These are phyloP conservation scores for Artibeus jamaicensis DNA, from an alignment of 2,797 vertebrate genomes.

Conservation along the genomic window DNA sequence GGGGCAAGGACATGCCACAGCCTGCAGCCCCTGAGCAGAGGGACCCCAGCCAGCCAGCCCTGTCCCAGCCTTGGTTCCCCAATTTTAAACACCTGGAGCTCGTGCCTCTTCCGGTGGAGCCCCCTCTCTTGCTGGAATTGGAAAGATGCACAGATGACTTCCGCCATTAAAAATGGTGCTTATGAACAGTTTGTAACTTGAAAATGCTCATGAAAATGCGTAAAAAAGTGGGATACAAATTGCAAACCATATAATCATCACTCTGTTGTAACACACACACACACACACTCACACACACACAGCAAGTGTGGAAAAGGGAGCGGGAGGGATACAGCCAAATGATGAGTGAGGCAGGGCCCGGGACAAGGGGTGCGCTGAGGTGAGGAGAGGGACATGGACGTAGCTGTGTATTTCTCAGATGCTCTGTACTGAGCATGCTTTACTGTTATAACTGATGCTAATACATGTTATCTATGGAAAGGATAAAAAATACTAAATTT, in stretches of 20 bases:
- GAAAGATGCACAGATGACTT: not conserved
- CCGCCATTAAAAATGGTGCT: not conserved
- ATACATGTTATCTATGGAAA: not conserved
- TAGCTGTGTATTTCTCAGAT: not conserved
- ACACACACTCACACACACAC: not conserved
- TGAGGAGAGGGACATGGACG: not conserved
- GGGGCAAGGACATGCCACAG: not conserved
- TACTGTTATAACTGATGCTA: not conserved
- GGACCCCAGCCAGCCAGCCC: not conserved
- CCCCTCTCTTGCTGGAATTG: not conserved
- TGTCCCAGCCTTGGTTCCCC: not conserved
- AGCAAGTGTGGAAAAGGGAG: not conserved
- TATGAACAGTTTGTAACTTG: not conserved
- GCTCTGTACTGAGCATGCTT: not conserved
- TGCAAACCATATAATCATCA: not conserved
- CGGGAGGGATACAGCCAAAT: not conserved
- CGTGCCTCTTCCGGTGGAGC: too few species aligned
- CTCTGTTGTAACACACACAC: not conserved
- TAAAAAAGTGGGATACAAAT: not conserved
- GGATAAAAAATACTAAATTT: not conserved
- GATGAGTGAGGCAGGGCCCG: not conserved
- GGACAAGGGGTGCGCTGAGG: not conserved
- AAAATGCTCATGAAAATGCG: not conserved
- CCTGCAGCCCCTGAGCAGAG: not conserved
- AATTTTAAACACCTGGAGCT: not conserved